These are phyloP conservation scores for Campylomormyrus tamandua DNA, from an alignment of 2,113 vertebrate species.

Conservation along the genomic window DNA sequence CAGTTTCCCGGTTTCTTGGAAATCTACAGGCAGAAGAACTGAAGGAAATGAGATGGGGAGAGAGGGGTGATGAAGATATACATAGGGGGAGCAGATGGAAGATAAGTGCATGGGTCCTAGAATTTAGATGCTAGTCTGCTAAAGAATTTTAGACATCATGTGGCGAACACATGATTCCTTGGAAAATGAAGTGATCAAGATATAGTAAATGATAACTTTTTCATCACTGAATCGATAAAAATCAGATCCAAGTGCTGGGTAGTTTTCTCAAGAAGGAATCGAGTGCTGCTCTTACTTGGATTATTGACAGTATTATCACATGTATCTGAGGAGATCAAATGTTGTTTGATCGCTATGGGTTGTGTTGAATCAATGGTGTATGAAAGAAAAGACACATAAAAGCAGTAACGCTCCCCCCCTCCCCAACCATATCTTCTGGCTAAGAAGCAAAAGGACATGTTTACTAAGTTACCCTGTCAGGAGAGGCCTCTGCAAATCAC, in stretches of 20 bases:
- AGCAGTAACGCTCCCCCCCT: neutral
- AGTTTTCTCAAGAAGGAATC: neutral
- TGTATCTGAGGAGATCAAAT: constrained; percentile 5
- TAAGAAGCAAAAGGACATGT: neutral
- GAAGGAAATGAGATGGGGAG: neutral
- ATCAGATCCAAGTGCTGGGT: neutral
- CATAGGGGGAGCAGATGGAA: neutral
- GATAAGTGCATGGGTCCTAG: neutral
- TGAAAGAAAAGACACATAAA: neutral
- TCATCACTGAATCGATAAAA: neutral
- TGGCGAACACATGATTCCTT: neutral
- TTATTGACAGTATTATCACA: neutral
- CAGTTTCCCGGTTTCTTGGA: neutral
- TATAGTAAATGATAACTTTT: neutral
- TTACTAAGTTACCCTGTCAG: neutral
- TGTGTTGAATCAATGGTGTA: neutral
- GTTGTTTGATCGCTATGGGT: neutral
- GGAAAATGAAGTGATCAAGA: neutral
- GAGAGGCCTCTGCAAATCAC: neutral
- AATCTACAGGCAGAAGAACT: neutral
- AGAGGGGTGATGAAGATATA: neutral
- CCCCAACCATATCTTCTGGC: neutral
- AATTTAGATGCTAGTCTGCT: neutral
- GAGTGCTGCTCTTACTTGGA: neutral
- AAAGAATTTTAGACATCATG: neutral